phyloP scores from a whole-genome alignment of 2,888 invertebrate genomes.

The Acanthacorydalis orientalis region DNA sequence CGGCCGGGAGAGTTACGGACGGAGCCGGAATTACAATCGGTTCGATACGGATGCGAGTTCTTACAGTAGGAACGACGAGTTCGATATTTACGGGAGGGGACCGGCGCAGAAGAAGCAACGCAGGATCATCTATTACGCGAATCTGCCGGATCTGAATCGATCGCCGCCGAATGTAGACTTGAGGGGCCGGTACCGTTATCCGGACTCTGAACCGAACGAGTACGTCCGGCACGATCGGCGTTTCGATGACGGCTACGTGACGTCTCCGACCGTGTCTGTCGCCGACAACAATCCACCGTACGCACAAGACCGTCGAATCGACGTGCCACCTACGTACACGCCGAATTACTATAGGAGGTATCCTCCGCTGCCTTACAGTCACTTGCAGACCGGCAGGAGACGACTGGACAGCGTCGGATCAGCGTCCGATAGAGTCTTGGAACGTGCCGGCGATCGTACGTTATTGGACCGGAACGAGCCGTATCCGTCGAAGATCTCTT shows the following conservation, averaged over 20 bases:
- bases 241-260: conserved; percentile 12
- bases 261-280: conserved; percentile 11
- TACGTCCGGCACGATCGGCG: conserved; percentile 12
- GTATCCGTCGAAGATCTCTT: conserved; percentile 22
- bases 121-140: conserved; percentile 53
- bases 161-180: conserved; percentile 39
- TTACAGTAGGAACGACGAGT: conserved; percentile 5
- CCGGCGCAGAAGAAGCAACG: conserved; percentile 32
- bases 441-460: no score
- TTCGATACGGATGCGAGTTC: neutral
- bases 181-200: conserved; percentile 29
- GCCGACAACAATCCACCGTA: conserved; percentile 1
- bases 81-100: conserved; percentile 18
- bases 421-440: no score
- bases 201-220: conserved; percentile 10
- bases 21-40: neutral
- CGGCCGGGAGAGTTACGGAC: neutral
- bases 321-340: conserved; percentile 2
- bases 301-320: conserved; percentile 1
- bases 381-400: conserved; percentile 4
- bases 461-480: conserved; percentile 3
- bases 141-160: conserved; percentile 48
- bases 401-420: conserved; percentile 3
- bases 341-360: conserved; percentile 2
- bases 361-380: neutral